Base-by-base conservation (phyloP, 1,140 invertebrate genomes). In the Eumaeus atala region DNA sequence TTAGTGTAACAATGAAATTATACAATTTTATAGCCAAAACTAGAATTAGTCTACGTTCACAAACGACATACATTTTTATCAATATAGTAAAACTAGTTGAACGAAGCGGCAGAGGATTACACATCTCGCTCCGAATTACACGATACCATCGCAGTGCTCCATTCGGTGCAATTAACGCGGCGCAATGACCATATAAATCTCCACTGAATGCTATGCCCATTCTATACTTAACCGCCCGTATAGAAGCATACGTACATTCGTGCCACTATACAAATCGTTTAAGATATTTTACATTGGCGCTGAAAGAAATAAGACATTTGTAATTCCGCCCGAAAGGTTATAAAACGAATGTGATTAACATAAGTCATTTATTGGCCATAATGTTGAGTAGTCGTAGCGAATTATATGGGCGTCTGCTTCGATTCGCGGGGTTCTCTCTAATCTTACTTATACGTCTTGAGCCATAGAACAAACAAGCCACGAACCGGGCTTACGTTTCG, bases 391-490 rank as follows among this genome's bases (percentile, higher is more conserved):
- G 51, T 53, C 21, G 51, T 58, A 56, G 64, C 69, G 59, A 71
- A 69, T 71, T 67, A 67, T 28, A 62, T 64, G 54, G 64, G 51
- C 50, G 58, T 66, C 63, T 67, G 58, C 50, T 59, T 55, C 68
- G 71, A 70, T 77, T 64, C 67, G n/a, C 6, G 67, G 75, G 67
- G 72, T 63, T 69, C 62, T 66, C 64, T 67, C 64, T 83, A 82
- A 84, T 87, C 83, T 84, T 70, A 77, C 75, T 77, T 81, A 84
- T 84, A 87, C 78, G 78, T 84, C 77, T 84, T 70, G 71, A 84
- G 84, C 74, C 78, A 68, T 66, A 77, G 78, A 84, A 84, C 84
- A 87, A 87, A 87, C 84, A 87, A 83, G 73, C 81, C 78, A 69
- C 79, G 79, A 76, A 78, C 72, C 67, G 72, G 84, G 84, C 84